phyloP scores from a whole-genome alignment of 2,797 vertebrate species.

The Clarias platycephalus region DNA sequence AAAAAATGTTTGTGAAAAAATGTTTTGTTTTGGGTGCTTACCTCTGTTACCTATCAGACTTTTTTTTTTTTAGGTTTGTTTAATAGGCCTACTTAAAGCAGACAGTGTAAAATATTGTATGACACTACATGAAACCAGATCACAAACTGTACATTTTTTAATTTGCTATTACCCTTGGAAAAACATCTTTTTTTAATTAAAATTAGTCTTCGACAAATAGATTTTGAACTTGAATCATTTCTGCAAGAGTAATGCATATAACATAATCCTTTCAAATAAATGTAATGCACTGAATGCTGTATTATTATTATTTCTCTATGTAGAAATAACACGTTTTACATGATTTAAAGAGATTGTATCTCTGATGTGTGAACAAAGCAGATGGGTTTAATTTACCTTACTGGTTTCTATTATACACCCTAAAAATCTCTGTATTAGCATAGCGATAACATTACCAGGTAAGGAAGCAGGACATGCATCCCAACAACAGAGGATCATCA shows the following conservation, averaged over 20 bases:
- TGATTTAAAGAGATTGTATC: background rate
- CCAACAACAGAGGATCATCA: background rate
- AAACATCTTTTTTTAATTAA: slow-evolving; percentile 71
- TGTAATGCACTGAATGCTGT: background rate
- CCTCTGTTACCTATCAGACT: slow-evolving; percentile 74
- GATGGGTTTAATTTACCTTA: background rate
- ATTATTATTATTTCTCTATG: background rate
- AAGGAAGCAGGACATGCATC: background rate
- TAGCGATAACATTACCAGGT: slow-evolving; percentile 4
- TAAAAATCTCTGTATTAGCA: slow-evolving; percentile 7
- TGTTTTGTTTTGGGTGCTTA: slow-evolving; percentile 73
- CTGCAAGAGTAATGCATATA: slow-evolving; percentile 7
- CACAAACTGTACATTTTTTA: slow-evolving; percentile 78
- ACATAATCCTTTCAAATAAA: slow-evolving; percentile 11
- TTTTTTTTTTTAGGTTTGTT: slow-evolving; percentile 69
- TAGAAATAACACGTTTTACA: background rate
- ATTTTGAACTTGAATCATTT: slow-evolving; percentile 42
- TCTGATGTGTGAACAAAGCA: background rate
- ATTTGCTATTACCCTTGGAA: slow-evolving; percentile 75
- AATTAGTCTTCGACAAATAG: slow-evolving; percentile 68
- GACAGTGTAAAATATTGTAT: slow-evolving; percentile 73
- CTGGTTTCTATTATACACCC: background rate
- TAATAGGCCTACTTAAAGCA: slow-evolving; percentile 68
- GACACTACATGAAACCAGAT: slow-evolving; percentile 76
- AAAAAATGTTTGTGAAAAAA: slow-evolving; percentile 70